phyloP scores from a whole-genome alignment of 2,797 vertebrate genomes.

The Prunella strophiata region DNA sequence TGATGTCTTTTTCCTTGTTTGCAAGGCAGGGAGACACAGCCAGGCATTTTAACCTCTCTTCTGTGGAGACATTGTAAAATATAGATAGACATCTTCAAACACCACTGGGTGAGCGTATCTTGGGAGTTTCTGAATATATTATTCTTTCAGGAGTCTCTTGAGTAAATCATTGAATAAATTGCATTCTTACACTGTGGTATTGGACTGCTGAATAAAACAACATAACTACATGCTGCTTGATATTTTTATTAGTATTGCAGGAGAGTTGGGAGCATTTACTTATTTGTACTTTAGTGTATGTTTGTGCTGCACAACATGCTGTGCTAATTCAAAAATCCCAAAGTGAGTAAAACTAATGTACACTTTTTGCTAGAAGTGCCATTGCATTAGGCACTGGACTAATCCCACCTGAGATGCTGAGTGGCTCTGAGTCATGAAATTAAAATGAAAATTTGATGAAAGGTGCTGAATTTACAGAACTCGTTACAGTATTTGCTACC shows the following conservation, averaged over 20 bases:
- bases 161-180: slow-evolving; percentile 5
- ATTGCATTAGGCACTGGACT: background rate
- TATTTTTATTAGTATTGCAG: slow-evolving; percentile 8
- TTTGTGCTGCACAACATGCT: background rate
- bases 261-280: slow-evolving; percentile 2
- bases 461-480: slow-evolving; percentile 24
- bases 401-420: background rate
- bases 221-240: background rate
- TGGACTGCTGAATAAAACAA: background rate
- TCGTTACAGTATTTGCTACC: background rate
- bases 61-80: background rate
- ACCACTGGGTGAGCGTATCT: background rate
- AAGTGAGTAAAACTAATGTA: background rate
- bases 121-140: background rate
- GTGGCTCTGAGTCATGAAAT: background rate
- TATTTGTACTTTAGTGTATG: background rate
- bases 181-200: background rate
- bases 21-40: background rate
- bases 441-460: slow-evolving; percentile 7
- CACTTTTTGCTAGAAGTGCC: background rate
- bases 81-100: background rate
- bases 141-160: background rate
- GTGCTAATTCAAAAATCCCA: background rate
- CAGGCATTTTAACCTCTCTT: background rate
- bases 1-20: background rate